Evolutionary conservation across 2,113 vertebrate species (phyloP).

Genomic region (Murina feae): DNA sequence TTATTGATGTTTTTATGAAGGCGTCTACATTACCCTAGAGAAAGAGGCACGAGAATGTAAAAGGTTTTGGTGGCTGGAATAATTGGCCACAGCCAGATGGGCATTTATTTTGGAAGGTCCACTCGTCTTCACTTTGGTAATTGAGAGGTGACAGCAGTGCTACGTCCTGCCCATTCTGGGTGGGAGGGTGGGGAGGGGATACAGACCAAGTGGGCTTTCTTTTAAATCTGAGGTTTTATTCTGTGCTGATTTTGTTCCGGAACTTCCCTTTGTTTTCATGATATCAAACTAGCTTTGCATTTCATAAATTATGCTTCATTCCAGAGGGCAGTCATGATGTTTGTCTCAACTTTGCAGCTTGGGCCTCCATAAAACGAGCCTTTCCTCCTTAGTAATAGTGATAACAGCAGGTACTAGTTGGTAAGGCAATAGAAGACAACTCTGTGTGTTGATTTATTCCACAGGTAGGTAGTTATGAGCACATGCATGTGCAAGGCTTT

Average conservation of each 20-base stretch:
- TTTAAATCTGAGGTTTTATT: not conserved
- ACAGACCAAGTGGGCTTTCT: not conserved
- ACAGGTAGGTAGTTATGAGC: not conserved
- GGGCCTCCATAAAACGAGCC: not conserved
- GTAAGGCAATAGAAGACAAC: not conserved
- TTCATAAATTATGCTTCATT: not conserved
- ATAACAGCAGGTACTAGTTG: not conserved
- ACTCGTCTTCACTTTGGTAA: not conserved
- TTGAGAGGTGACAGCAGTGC: not conserved
- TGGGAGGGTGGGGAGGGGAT: too few relatives aligned
- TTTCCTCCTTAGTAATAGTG: not conserved
- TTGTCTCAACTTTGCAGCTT: not conserved
- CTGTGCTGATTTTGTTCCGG: not conserved
- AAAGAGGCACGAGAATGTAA: not conserved
- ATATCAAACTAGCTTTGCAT: not conserved
- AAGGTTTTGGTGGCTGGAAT: not conserved
- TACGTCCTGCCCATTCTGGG: rapidly evolving
- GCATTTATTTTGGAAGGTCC: not conserved
- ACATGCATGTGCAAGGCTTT: not conserved
- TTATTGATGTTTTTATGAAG: not conserved
- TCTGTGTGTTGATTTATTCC: not conserved
- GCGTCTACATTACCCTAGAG: not conserved
- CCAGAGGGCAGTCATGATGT: not conserved
- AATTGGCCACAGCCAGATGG: not conserved
- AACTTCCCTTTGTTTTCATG: not conserved